Conservation (phyloP, 2,888 invertebrate genomes). For the Volucella zonaria region DNA sequence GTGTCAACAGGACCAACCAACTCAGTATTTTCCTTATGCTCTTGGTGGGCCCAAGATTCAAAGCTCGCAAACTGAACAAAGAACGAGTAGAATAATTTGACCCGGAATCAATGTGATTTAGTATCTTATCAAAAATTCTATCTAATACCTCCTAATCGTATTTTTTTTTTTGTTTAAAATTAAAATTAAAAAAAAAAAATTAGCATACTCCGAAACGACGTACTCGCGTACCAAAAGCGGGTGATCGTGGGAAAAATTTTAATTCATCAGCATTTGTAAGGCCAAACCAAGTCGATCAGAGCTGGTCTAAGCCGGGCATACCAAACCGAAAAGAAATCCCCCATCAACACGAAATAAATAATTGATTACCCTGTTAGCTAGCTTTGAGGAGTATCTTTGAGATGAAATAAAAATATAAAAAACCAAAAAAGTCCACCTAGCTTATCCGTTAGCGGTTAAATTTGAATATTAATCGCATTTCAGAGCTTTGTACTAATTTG, state of each 20-base stretch:
- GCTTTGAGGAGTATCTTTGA: neutral
- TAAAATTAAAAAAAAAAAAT: neutral
- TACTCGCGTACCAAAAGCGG: constrained; percentile 7
- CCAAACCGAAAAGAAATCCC: too few relatives aligned
- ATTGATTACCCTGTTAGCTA: constrained; percentile 28
- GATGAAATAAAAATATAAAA: too few relatives aligned
- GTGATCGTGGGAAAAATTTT: constrained; percentile 56
- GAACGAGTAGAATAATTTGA: too few relatives aligned
- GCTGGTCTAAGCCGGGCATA: neutral
- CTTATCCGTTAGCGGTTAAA: constrained; percentile 10
- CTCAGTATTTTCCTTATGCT: too few relatives aligned
- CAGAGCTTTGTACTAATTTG: constrained; percentile 43
- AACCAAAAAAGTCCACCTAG: neutral
- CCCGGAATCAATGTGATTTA: too few relatives aligned
- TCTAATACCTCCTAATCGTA: too few relatives aligned
- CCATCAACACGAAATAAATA: constrained; percentile 25
- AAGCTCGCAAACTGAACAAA: too few relatives aligned
- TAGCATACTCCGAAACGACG: neutral
- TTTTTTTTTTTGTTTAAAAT: too few relatives aligned
- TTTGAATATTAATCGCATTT: constrained; percentile 49
- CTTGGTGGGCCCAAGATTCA: too few relatives aligned
- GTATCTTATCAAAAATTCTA: too few relatives aligned
- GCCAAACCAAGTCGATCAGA: too few relatives aligned
- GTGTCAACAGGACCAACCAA: too few relatives aligned
- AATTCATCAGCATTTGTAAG: constrained; percentile 7